These are phyloP conservation scores for Leptinotarsa haldemani DNA, from an alignment of 2,888 invertebrate species.

Conservation along the genomic window DNA sequence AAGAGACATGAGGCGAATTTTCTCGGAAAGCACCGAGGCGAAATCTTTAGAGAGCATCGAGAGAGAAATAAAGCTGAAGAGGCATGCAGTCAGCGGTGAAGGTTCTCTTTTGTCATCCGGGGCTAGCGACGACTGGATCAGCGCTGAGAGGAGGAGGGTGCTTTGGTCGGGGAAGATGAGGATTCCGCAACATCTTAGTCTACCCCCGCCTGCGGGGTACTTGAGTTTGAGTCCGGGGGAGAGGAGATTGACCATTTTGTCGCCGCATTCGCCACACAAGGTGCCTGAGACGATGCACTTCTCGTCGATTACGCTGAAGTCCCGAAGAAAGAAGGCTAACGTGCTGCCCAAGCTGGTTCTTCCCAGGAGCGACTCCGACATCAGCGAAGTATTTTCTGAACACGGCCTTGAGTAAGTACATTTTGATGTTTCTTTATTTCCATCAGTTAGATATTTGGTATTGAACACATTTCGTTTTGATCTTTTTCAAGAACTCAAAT, in stretches of 20 bases:
- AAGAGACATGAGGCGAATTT: slow-evolving; percentile 71
- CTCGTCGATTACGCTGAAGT: slow-evolving; percentile 68
- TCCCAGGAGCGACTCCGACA: slow-evolving; percentile 81
- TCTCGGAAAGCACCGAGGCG: slow-evolving; percentile 69
- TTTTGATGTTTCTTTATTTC: slow-evolving; percentile 40
- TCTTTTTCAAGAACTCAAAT: no score
- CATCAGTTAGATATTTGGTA: neutral
- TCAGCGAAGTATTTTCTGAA: slow-evolving; percentile 75
- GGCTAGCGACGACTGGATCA: slow-evolving; percentile 61
- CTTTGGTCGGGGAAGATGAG: slow-evolving; percentile 77
- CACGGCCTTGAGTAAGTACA: slow-evolving; percentile 73
- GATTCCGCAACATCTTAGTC: slow-evolving; percentile 75
- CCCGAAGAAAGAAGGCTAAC: slow-evolving; percentile 77
- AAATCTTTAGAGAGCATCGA: slow-evolving; percentile 73
- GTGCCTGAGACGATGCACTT: slow-evolving; percentile 75
- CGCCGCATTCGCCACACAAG: slow-evolving; percentile 82
- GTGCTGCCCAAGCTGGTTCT: slow-evolving; percentile 80
- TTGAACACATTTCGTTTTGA: no score
- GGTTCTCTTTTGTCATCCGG: slow-evolving; percentile 67
- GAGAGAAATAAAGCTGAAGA: slow-evolving; percentile 69
- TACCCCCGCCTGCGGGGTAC: slow-evolving; percentile 75
- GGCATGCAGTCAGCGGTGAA: slow-evolving; percentile 74
- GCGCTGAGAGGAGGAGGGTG: slow-evolving; percentile 76
- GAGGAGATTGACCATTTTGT: slow-evolving; percentile 80
- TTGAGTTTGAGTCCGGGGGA: slow-evolving; percentile 69